These are phyloP conservation scores for Micrasema longulum DNA, from an alignment of 1,140 invertebrate species.

Conservation along the genomic window DNA sequence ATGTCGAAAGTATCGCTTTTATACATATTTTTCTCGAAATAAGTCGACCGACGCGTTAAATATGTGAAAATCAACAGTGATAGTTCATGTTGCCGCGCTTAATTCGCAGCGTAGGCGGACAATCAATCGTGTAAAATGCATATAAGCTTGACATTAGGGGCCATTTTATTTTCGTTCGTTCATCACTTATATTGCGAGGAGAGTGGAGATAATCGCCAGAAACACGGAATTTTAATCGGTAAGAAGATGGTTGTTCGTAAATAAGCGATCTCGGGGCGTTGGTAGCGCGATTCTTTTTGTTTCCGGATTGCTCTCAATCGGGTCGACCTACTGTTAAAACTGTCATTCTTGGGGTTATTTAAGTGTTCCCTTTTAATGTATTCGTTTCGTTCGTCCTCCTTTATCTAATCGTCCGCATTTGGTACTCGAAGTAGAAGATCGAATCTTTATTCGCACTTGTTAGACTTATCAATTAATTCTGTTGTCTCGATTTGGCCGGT, in stretches of 20 bases:
- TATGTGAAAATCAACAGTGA: conserved; percentile 37
- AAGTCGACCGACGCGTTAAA: conserved; percentile 22
- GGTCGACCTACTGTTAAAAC: neutral
- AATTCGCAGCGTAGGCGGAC: conserved; percentile 35
- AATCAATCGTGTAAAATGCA: conserved; percentile 47
- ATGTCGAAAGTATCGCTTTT: conserved; percentile 11
- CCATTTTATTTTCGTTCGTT: conserved; percentile 46
- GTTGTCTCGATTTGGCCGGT: no score
- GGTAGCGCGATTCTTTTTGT: neutral
- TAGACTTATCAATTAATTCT: no score
- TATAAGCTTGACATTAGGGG: conserved; percentile 40
- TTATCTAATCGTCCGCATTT: no score
- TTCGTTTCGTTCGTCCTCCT: no score
- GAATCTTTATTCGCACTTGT: no score
- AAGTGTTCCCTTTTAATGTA: no score
- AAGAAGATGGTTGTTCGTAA: conserved; percentile 1
- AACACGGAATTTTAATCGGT: conserved; percentile 32
- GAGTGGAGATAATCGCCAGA: conserved; percentile 8
- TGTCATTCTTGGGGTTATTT: neutral
- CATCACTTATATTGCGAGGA: conserved; percentile 39
- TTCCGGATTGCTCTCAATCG: neutral
- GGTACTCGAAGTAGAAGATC: no score
- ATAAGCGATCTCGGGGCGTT: neutral
- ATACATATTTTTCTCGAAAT: conserved; percentile 11
- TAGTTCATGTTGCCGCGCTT: conserved; percentile 36